Percentiles rank a stretch among this genome's conserved stretches.
These are phyloP conservation scores for Flexamia atlantica DNA, from an alignment of 2,888 invertebrate genomes.

Conservation along the genomic window DNA sequence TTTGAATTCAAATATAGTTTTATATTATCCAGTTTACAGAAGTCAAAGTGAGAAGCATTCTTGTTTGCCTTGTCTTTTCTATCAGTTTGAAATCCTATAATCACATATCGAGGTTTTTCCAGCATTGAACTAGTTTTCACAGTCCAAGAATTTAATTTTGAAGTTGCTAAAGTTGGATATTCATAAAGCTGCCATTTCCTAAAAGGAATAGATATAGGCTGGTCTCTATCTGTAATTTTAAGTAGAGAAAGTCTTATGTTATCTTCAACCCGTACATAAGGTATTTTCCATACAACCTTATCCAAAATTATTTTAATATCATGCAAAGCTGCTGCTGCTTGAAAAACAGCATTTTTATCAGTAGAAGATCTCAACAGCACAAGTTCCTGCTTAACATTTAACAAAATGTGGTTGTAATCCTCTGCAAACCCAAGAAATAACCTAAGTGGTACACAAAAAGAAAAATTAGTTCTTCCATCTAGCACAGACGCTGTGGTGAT, in stretches of 20 bases:
- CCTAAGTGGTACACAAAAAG: constrained; percentile 33
- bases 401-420: neutral
- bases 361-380: neutral
- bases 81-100: constrained; percentile 60
- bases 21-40: constrained; percentile 44
- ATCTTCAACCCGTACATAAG: constrained; percentile 15
- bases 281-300: neutral
- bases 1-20: constrained; percentile 56
- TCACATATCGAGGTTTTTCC: constrained; percentile 60
- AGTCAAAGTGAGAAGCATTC: constrained; percentile 48
- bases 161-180: neutral
- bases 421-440: constrained; percentile 31
- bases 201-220: neutral
- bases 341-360: constrained; percentile 22
- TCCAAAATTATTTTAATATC: neutral
- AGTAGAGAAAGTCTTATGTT: neutral
- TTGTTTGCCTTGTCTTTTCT: constrained; percentile 16
- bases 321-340: neutral
- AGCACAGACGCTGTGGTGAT: neutral
- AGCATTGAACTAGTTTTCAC: neutral
- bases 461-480: neutral
- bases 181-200: too few species aligned
- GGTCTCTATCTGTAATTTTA: neutral
- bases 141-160: neutral
- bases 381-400: constrained; percentile 28